phyloP scores from a whole-genome alignment of 2,888 invertebrate species.

The Fragum sueziense region DNA sequence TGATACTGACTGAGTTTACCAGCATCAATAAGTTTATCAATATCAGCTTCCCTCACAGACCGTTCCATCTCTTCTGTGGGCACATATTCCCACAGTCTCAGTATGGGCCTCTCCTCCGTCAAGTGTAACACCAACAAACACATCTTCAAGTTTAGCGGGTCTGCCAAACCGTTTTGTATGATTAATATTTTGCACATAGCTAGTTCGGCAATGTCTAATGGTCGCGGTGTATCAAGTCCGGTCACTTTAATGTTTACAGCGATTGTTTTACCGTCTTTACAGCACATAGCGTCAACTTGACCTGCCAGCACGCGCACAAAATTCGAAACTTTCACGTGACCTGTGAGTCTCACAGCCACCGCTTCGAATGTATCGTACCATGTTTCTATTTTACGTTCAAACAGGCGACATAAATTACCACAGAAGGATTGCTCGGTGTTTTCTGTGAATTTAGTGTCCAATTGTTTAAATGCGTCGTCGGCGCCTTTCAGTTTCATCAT shows the following conservation, averaged over 20 bases:
- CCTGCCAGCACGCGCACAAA: conserved; percentile 73
- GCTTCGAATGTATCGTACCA: conserved; percentile 76
- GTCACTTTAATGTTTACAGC: conserved; percentile 73
- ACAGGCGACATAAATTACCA: conserved; percentile 68
- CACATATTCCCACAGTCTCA: conserved; percentile 71
- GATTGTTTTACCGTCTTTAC: conserved; percentile 64
- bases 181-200: conserved; percentile 72
- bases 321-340: conserved; percentile 75
- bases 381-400: conserved; percentile 70
- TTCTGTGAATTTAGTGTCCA: conserved; percentile 41
- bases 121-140: conserved; percentile 70
- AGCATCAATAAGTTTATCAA: conserved; percentile 74
- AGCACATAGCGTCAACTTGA: conserved; percentile 68
- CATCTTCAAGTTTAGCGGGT: conserved; percentile 64
- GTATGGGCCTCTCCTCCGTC: conserved; percentile 69
- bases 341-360: conserved; percentile 70
- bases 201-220: conserved; percentile 73
- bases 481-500: conserved; percentile 70
- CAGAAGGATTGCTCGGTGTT: conserved; percentile 61
- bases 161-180: conserved; percentile 73
- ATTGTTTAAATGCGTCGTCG: conserved; percentile 66
- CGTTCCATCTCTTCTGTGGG: conserved; percentile 73
- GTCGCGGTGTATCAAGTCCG: conserved; percentile 71
- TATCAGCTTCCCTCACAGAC: conserved; percentile 70
- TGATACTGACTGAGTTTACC: conserved; percentile 72